Conservation (phyloP, 2,888 invertebrate genomes). For the Patella depressa region DNA sequence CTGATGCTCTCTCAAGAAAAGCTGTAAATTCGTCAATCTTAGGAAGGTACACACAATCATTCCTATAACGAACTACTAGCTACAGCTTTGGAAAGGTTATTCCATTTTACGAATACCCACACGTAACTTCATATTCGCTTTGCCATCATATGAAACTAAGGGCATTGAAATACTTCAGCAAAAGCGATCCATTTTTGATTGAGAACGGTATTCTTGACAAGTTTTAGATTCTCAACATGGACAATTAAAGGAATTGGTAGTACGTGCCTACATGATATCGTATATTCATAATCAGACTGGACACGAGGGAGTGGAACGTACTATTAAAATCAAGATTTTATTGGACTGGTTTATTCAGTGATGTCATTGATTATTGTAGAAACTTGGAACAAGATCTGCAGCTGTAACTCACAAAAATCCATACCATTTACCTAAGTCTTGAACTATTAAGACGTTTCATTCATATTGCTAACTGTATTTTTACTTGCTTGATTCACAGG, state of each 20-base stretch:
- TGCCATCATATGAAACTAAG: constrained; percentile 10
- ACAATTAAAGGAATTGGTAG: constrained; percentile 1
- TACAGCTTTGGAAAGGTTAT: too few species aligned
- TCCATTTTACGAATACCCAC: too few species aligned
- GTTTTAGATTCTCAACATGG: constrained; percentile 9
- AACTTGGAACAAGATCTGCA: constrained; percentile 8
- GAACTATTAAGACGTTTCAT: too few species aligned
- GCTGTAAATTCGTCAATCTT: too few species aligned
- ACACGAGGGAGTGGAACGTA: constrained; percentile 37
- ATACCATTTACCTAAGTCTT: too few species aligned
- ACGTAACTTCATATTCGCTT: too few species aligned
- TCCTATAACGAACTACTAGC: too few species aligned
- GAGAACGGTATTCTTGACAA: background rate
- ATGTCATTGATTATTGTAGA: constrained; percentile 31
- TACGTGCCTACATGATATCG: constrained; percentile 15
- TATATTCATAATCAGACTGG: constrained; percentile 33
- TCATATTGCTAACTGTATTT: too few species aligned
- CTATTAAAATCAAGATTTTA: constrained; percentile 35
- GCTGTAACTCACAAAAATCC: too few species aligned
- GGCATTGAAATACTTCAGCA: background rate
- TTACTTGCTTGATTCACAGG: too few species aligned
- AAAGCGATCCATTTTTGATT: constrained; percentile 1
- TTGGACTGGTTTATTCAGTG: constrained; percentile 40
- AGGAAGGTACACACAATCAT: too few species aligned
- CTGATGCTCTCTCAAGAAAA: too few species aligned